Percentiles rank a stretch among this genome's conserved stretches.
Conservation (phyloP, 2,797 vertebrate genomes). For the Strix occidentalis region DNA sequence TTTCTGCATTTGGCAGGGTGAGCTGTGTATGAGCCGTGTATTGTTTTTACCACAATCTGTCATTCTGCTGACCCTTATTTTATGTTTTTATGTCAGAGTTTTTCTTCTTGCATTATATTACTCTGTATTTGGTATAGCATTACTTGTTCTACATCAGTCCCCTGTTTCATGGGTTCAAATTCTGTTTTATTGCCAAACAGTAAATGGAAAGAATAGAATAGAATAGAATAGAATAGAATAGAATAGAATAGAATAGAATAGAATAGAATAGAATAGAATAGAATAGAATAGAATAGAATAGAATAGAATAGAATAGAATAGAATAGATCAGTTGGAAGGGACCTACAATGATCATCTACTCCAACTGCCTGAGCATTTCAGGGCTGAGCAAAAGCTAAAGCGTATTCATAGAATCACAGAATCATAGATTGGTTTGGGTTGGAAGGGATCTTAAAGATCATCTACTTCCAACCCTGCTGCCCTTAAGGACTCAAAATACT, state of each 20-base stretch:
- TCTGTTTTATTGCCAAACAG: neutral
- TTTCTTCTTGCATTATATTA: neutral
- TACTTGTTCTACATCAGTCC: neutral
- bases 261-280: neutral
- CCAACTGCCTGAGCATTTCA: neutral
- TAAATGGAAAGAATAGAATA: neutral
- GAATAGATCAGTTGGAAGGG: neutral
- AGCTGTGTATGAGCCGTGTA: fast-evolving
- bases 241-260: neutral
- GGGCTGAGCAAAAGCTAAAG: neutral
- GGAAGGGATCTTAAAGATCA: too few species aligned
- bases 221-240: too few species aligned
- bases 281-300: too few species aligned
- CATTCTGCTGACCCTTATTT: neutral
- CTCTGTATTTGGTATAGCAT: neutral
- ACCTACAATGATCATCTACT: neutral
- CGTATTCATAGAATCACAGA: too few species aligned
- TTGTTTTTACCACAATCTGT: neutral
- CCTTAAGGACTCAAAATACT: neutral
- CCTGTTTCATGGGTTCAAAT: neutral
- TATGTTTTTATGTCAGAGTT: neutral
- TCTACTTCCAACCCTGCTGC: too few species aligned
- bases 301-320: too few species aligned
- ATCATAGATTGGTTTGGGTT: too few species aligned
- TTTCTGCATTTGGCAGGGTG: neutral